Evolutionary conservation across 2,888 invertebrate genomes (phyloP), one percentile per base, ranked within the genome.

Genomic region (Epirrhoe tristata): DNA sequence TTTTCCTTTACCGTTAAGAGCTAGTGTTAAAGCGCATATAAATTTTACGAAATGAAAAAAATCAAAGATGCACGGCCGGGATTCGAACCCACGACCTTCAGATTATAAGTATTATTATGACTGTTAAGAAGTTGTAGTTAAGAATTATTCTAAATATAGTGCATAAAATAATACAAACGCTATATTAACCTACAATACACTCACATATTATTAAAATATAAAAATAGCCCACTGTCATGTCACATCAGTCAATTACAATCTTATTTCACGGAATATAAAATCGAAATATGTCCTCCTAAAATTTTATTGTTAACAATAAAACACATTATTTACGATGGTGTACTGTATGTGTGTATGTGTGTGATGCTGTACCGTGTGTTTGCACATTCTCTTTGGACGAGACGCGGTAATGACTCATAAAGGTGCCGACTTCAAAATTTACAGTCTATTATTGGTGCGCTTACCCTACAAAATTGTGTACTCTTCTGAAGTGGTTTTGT

Each of bases 301-400:
- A 75, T 81, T 85, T 85, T 85, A 87, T 83, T 78, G 77, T 59
- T 71, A 73, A 79, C 73, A 83, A 86, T 87, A 87, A 89, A 86
- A 79, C 74, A 70, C 72, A 76, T 74, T 81, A 80, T 87, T 84
- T 85, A 83, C 74, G 81, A 79, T 73, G 72, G 74, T 70, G 72
- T 71, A 58, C 53, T 56, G 67, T 50, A 66, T 39, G 72, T 71
- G 65, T 75, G 72, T 71, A n/a, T n/a, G n/a, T n/a, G n/a, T n/a
- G n/a, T n/a, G n/a, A n/a, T n/a, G n/a, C n/a, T n/a, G 74, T 87
- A 36, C 50, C 63, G 63, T 59, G 46, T 68, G 89, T 90, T 88
- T 90, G 89, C 89, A 79, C 83, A 81, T 79, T 73, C 78, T 76
- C 76, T 78, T 80, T 78, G 61, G 64, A 66, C 74, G 73, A 70